Conservation (phyloP, 2,888 invertebrate genomes). For the Aphodius granarius region DNA sequence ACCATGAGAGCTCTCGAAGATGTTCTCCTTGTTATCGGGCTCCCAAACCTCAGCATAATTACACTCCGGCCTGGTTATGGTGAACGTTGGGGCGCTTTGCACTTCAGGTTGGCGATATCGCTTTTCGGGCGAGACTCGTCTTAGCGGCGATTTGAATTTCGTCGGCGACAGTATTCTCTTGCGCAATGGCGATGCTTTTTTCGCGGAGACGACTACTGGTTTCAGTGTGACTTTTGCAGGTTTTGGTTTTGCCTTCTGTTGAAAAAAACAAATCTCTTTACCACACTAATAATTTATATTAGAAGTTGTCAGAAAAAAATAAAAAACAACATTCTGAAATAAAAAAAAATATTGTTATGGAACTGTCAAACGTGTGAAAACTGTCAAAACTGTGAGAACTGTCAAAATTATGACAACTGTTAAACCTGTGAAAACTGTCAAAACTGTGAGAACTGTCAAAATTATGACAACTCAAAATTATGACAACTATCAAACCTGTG, state of each 20-base stretch:
- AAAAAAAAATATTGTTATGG: no score
- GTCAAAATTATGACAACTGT: no score
- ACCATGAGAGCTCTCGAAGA: not conserved
- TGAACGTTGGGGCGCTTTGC: not conserved
- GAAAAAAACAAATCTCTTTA: no score
- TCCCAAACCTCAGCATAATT: not conserved
- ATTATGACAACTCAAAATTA: no score
- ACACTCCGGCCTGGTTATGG: not conserved
- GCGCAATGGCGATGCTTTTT: slow-evolving; percentile 17
- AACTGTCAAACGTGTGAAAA: no score
- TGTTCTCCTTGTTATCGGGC: not conserved
- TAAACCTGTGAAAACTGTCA: no score
- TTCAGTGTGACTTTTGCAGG: slow-evolving; percentile 3
- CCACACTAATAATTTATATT: no score
- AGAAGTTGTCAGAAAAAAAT: no score
- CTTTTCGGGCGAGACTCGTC: slow-evolving; percentile 4
- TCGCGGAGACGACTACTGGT: slow-evolving; percentile 15
- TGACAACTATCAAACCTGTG: no score
- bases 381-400: no score
- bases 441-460: no score
- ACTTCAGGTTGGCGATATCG: slow-evolving; percentile 2
- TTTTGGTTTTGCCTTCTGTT: slow-evolving; percentile 4
- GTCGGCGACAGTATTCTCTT: not conserved
- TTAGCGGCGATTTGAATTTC: not conserved
- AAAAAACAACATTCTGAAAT: no score